These are phyloP conservation scores for Pimpla rufipes DNA, from an alignment of 2,888 invertebrate genomes.

Conservation along the genomic window DNA sequence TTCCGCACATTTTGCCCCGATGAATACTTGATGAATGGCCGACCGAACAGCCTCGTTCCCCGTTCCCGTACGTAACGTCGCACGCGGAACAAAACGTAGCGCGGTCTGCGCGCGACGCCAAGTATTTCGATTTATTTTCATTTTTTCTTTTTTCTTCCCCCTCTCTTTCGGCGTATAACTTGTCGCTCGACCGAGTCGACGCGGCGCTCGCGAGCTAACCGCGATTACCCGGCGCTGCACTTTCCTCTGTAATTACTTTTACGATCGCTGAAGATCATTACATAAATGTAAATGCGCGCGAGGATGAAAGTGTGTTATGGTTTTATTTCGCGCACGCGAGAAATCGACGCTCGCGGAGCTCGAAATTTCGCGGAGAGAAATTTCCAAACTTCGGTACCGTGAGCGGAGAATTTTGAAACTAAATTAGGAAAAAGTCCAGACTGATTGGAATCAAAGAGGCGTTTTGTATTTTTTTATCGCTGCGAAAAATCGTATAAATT, in stretches of 20 bases:
- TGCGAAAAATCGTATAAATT: no score
- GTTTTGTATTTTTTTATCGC: no score
- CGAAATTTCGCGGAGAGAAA: neutral
- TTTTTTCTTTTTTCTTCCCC: neutral
- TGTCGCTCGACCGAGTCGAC: neutral
- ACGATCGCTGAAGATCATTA: slow-evolving; percentile 16
- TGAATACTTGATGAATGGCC: slow-evolving; percentile 11
- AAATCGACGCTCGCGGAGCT: neutral
- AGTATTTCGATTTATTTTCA: neutral
- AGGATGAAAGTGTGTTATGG: neutral
- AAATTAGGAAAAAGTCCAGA: no score
- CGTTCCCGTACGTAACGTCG: neutral
- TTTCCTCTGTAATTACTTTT: neutral
- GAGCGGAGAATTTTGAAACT: no score
- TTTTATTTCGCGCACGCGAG: neutral
- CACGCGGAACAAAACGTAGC: neutral
- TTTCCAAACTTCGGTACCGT: neutral
- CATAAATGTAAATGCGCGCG: neutral
- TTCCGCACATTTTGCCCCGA: neutral
- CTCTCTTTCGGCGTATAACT: no score
- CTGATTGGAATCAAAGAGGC: no score
- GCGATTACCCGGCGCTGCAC: neutral
- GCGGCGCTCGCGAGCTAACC: neutral
- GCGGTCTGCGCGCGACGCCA: neutral
- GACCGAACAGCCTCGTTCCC: slow-evolving; percentile 22